Evolutionary conservation across 2,888 invertebrate species (phyloP), one percentile per base, ranked within the genome.

Genomic region (Phoenoteleia sp.): DNA sequence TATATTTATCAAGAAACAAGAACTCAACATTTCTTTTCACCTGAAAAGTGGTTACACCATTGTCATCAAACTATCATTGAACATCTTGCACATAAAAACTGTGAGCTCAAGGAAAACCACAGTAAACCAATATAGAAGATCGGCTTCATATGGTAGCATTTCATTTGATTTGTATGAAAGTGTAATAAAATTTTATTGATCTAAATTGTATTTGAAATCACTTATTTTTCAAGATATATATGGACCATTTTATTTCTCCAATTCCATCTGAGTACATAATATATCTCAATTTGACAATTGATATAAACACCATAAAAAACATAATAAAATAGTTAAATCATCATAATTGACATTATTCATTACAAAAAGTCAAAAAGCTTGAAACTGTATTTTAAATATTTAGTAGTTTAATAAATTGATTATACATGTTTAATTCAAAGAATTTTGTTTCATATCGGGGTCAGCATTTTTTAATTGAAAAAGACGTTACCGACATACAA

Each of bases 61-160:
- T 81, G 75, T 75, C 81, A 75, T 54, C 69, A 56, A 69, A 81
- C 60, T 39, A 42, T 69, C 62, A 45, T 29, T 52, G 67, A 21
- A 13, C 52, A 62, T 79, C 62, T 62, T 64, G 36, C 13, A 11
- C 36, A 27, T n/a, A 80, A 75, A 75, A 69, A 81, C 54, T 58
- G 29, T 25, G 27, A 17, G 39, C 47, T 69, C 69, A 81, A 81
- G 67, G 81, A 75, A 81, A 81, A 74, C 75, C 54, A 33, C 54
- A 52, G 54, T 39, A 36, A 66, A 39, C 56, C 72, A 66, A 66
- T 72, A 66, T 47, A 56, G 45, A 47, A 64, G 36, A 54, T 66
- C 19, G 33, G 21, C 77, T 77, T 29, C 15, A 64, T 72, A 56
- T 80, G 64, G 71, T 27, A 47, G 7, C 15, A 23, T 54, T 77